Evolutionary conservation across 2,888 invertebrate species (phyloP), one percentile per base, ranked within the genome.

Genomic region (Machimus atricapillus): DNA sequence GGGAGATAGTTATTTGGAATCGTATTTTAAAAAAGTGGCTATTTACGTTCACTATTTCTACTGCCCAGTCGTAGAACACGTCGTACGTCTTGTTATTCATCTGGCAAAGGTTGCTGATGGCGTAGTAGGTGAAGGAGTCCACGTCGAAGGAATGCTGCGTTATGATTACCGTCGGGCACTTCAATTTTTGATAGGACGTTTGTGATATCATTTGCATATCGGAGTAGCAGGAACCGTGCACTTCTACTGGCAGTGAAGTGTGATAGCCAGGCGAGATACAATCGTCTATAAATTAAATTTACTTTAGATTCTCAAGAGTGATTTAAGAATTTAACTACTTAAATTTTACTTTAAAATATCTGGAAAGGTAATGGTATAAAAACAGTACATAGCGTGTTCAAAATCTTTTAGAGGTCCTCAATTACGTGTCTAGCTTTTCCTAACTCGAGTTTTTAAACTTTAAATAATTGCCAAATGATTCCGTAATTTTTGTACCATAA

Each of bases 161-260:
- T 37, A 93, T 91, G 2, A 92, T 90, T 0, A 92, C 92, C 83
- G 92, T 92, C 23, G 91, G 90, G 78, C 92, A 92, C 37, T 91
- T 91, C 5, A 93, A 89, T 37, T 91, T 91, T 82, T 92, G 92
- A 87, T 91, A 92, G 1, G 93, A 92, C 19, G 91, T 90, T 73
- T 92, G 91, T 5, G 93, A 93, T 87, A 93, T 92, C 92, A 93
- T 93, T 90, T 93, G 92, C 93, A 93, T 92, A 88, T 92, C 93
- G 1, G 93, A 92, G 88, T 93, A 93, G 87, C 93, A 92, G 0
- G 93, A 91, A 7, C 93, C 93, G 79, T 93, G 93, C 0, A 93
- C 93, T 88, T 93, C 93, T 90, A 93, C 90, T 5, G 93, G 93
- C 74, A 93, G 89, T 6, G 92, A 92, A 1, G 92, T 92, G 78